Evolutionary conservation across 1,140 invertebrate species (phyloP).

Genomic region (Brachionus sp.): DNA sequence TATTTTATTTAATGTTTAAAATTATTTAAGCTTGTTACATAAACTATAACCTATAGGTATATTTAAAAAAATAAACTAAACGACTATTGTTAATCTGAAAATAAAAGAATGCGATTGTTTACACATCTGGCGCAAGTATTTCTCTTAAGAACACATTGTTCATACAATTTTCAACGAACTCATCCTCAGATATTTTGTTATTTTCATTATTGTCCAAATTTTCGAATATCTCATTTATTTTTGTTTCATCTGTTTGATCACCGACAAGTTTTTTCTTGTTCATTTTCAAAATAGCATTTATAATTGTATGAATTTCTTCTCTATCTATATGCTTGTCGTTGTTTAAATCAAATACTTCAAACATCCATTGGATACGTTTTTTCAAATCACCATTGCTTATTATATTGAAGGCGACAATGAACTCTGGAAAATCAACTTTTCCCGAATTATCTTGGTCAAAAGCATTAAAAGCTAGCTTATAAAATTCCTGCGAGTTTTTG

Average conservation of each 20-base stretch:
- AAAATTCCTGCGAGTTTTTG: neutral
- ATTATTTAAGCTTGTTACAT: too few relatives aligned
- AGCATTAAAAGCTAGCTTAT: neutral
- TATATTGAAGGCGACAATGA: slow-evolving; percentile 29
- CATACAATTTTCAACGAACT: slow-evolving; percentile 41
- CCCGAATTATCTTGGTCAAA: slow-evolving; percentile 41
- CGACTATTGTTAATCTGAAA: neutral
- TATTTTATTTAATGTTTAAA: too few relatives aligned
- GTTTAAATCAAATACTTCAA: slow-evolving; percentile 41
- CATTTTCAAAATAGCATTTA: slow-evolving; percentile 29
- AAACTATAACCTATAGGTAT: too few relatives aligned
- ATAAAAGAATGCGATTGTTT: neutral
- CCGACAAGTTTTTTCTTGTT: slow-evolving; percentile 26
- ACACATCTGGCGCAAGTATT: neutral
- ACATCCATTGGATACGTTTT: slow-evolving; percentile 5
- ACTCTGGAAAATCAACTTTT: slow-evolving; percentile 35
- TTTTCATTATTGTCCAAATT: slow-evolving; percentile 39
- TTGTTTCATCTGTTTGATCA: neutral
- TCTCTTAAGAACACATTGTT: slow-evolving; percentile 30
- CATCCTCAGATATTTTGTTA: slow-evolving; percentile 7
- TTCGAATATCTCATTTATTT: slow-evolving; percentile 29
- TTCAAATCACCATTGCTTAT: slow-evolving; percentile 29
- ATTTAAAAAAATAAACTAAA: neutral
- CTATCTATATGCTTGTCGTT: neutral
- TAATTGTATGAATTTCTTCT: slow-evolving; percentile 26